Percentiles rank a stretch among this genome's conserved stretches.
Conservation (phyloP, 2,113 vertebrate genomes). For the Platysteira castanea region DNA sequence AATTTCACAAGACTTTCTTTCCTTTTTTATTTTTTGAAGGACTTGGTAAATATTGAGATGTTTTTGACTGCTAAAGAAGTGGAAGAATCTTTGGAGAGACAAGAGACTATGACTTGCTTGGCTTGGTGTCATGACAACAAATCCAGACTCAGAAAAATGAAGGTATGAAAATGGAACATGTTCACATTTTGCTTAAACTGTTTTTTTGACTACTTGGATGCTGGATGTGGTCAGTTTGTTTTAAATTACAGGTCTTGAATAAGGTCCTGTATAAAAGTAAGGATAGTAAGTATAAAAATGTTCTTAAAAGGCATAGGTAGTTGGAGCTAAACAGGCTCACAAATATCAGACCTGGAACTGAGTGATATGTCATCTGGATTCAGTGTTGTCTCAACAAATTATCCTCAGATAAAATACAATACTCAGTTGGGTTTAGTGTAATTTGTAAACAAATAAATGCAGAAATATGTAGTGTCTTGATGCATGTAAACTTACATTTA, state of each 20-base stretch:
- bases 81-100: conserved; percentile 95
- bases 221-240: neutral
- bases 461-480: neutral
- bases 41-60: conserved; percentile 99
- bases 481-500: neutral
- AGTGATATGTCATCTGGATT: neutral
- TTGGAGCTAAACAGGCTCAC: neutral
- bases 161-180: conserved; percentile 70
- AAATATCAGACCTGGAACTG: neutral
- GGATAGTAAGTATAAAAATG: neutral
- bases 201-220: neutral
- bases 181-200: neutral
- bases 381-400: neutral
- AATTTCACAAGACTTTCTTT: neutral
- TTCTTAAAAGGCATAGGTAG: neutral
- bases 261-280: neutral
- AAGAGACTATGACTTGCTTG: conserved; percentile 95
- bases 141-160: conserved; percentile 98
- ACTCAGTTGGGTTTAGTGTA: neutral
- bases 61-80: conserved; percentile 99
- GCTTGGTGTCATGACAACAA: conserved; percentile 99
- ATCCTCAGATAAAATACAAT: neutral
- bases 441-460: neutral
- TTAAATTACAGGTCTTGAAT: neutral
- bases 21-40: conserved; percentile 69